Percentiles rank a stretch among this genome's conserved stretches.
Conservation (phyloP, 2,797 vertebrate species). For the Diceros bicornis region DNA sequence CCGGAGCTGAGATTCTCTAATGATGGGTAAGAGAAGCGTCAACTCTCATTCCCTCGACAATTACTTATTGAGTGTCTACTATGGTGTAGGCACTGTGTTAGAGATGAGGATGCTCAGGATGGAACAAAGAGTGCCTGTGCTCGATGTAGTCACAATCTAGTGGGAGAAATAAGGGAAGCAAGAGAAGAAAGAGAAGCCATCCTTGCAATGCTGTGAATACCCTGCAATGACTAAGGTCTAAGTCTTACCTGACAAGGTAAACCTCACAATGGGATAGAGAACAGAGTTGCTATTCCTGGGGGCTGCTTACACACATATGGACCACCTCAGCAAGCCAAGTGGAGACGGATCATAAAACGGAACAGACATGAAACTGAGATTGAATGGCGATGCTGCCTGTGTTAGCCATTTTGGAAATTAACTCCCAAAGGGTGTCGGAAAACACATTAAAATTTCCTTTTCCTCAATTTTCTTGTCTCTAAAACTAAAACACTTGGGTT, state of each 20-base stretch:
- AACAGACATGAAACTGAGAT: neutral
- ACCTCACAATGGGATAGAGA: neutral
- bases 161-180: neutral
- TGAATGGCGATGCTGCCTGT: neutral
- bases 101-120: neutral
- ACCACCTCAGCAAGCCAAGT: neutral
- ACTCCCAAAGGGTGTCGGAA: neutral
- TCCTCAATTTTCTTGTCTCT: neutral
- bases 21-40: neutral
- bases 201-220: too few relatives aligned
- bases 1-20: constrained; percentile 3
- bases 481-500: constrained; percentile 21
- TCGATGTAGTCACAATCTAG: neutral
- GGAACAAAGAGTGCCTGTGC: neutral
- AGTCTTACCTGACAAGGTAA: neutral
- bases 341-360: neutral
- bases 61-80: neutral
- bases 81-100: neutral
- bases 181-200: neutral
- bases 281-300: neutral
- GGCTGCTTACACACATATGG: neutral
- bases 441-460: constrained; percentile 39
- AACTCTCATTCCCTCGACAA: neutral
- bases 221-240: neutral
- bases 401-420: neutral